Evolutionary conservation across 23 tunicate genomes (phyloP).

Genomic region (Halocynthia aurantium): DNA sequence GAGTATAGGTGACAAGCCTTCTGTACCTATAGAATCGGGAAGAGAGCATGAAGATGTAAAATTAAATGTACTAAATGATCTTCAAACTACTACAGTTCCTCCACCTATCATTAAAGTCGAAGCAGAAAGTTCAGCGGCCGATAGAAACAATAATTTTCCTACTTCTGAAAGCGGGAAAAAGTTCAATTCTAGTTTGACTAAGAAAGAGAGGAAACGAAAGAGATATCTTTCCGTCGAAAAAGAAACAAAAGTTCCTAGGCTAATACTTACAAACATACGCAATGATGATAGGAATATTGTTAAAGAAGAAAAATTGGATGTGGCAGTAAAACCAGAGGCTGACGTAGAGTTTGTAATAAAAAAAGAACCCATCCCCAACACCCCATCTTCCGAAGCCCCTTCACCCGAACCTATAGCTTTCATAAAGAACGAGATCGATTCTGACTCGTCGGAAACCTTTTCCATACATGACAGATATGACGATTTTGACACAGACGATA

Average conservation of each 20-base stretch:
- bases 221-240: neutral
- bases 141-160: slow-evolving; percentile 21
- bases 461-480: neutral
- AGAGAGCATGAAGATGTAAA: too few relatives aligned
- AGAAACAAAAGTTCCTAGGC: neutral
- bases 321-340: neutral
- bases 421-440: neutral
- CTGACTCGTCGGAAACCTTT: slow-evolving; percentile 5
- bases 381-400: slow-evolving; percentile 11
- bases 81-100: too few relatives aligned
- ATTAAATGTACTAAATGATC: too few relatives aligned
- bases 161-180: slow-evolving; percentile 10
- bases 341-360: neutral
- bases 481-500: neutral
- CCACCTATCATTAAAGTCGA: too few relatives aligned
- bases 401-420: slow-evolving; percentile 6
- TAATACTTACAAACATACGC: neutral
- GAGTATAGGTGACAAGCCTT: too few relatives aligned
- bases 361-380: neutral
- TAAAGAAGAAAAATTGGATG: too few relatives aligned
- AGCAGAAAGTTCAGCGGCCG: neutral
- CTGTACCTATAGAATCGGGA: too few relatives aligned
- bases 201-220: slow-evolving; percentile 10
- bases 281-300: too few relatives aligned
- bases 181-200: neutral